Evolutionary conservation across 2,797 vertebrate species (phyloP).

Genomic region (Smutsia temminckii): DNA sequence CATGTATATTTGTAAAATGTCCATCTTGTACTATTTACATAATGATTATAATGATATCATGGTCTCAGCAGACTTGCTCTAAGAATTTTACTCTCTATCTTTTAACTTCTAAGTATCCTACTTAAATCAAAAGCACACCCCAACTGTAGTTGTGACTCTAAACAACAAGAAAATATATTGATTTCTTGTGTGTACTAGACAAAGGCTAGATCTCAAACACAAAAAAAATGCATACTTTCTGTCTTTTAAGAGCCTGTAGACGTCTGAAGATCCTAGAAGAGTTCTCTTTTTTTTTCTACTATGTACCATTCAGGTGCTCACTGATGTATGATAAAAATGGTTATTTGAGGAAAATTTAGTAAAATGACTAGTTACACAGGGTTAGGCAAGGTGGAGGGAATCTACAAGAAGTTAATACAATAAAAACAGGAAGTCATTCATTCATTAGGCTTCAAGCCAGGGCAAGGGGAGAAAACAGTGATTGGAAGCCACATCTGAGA

Average conservation of each 20-base stretch:
- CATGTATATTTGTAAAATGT: neutral
- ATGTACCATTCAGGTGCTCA: neutral
- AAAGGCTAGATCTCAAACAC: neutral
- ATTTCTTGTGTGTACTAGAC: neutral
- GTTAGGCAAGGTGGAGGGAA: neutral
- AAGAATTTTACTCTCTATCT: neutral
- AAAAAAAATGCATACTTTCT: neutral
- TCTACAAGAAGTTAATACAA: neutral
- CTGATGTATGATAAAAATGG: neutral
- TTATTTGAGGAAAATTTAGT: neutral
- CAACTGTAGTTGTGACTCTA: neutral
- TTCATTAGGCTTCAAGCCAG: neutral
- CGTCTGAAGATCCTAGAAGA: neutral
- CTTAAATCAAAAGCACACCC: neutral
- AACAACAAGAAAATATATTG: neutral
- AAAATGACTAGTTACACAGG: neutral
- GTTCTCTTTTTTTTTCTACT: neutral
- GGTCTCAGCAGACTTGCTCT: neutral
- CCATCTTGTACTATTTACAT: neutral
- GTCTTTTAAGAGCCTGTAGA: neutral
- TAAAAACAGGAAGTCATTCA: neutral
- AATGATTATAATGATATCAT: neutral
- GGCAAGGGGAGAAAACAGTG: too few relatives aligned
- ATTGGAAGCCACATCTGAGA: neutral
- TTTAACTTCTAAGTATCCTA: neutral